Percentiles rank a stretch among this genome's conserved stretches.
Evolutionary conservation across 2,888 invertebrate species (phyloP).

Genomic region (Thalpophila matura): DNA sequence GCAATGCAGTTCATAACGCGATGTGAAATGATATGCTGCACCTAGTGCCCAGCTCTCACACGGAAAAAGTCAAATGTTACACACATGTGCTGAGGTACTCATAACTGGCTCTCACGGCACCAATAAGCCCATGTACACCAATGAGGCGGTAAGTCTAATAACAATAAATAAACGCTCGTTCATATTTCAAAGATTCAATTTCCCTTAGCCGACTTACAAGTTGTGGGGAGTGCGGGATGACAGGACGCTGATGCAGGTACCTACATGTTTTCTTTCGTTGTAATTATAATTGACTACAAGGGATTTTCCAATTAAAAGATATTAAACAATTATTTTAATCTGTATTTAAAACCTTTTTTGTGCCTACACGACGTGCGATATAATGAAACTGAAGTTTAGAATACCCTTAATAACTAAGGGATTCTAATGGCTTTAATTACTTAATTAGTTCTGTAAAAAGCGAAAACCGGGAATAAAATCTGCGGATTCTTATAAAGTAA

Average conservation of each 20-base stretch:
- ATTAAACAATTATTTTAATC: conserved; percentile 25
- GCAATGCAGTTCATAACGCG: conserved; percentile 35
- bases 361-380: neutral
- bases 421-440: conserved; percentile 55
- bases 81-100: neutral
- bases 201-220: conserved; percentile 32
- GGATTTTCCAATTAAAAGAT: conserved; percentile 40
- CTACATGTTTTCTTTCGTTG: conserved; percentile 8
- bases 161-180: conserved; percentile 51
- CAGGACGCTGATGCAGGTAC: conserved; percentile 6
- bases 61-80: conserved; percentile 7
- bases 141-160: conserved; percentile 54
- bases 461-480: conserved; percentile 43
- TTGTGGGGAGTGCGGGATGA: conserved; percentile 3
- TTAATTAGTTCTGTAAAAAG: conserved; percentile 49
- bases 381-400: conserved; percentile 40
- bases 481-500: conserved; percentile 46
- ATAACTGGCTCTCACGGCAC: conserved; percentile 38
- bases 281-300: conserved; percentile 8
- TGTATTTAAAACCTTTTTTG: neutral
- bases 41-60: conserved; percentile 5
- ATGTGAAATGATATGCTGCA: conserved; percentile 43
- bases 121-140: conserved; percentile 42
- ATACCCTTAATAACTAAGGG: conserved; percentile 35
- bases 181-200: conserved; percentile 54